These are phyloP conservation scores for Cantharis flavilabris DNA, from an alignment of 2,888 invertebrate genomes.

Conservation along the genomic window DNA sequence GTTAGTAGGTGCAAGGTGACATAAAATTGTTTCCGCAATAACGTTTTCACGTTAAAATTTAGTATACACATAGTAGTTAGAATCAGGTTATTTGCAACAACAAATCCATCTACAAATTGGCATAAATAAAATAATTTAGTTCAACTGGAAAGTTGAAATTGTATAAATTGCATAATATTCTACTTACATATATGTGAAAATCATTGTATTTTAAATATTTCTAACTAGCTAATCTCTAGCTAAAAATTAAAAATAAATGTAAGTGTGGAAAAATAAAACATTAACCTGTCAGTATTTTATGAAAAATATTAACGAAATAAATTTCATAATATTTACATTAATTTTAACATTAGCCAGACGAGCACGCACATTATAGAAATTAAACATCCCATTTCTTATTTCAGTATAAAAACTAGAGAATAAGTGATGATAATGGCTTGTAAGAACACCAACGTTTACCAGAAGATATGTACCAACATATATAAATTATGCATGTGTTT, in stretches of 20 bases:
- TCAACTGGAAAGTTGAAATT: background rate
- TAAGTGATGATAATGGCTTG: background rate
- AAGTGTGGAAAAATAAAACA: background rate
- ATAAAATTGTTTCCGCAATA: slow-evolving; percentile 21
- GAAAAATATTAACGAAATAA: background rate
- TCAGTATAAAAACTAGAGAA: background rate
- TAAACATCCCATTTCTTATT: background rate
- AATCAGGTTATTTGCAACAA: background rate
- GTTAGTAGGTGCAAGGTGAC: slow-evolving; percentile 27
- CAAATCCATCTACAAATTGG: background rate
- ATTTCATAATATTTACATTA: background rate
- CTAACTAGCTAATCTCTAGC: background rate
- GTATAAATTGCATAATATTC: background rate
- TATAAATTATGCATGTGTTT: background rate
- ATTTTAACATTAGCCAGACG: background rate
- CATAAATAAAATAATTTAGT: too few relatives aligned
- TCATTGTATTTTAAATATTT: background rate
- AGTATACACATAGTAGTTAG: background rate
- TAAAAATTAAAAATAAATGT: background rate
- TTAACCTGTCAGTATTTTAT: background rate
- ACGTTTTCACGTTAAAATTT: background rate
- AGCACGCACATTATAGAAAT: background rate
- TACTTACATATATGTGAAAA: background rate
- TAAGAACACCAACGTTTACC: background rate
- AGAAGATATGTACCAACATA: background rate